A percentile compares a stretch with the other conserved stretches of the same genome.
These are phyloP conservation scores for Drosophila kuntzei DNA, from an alignment of 2,888 invertebrate species.

Conservation along the genomic window DNA sequence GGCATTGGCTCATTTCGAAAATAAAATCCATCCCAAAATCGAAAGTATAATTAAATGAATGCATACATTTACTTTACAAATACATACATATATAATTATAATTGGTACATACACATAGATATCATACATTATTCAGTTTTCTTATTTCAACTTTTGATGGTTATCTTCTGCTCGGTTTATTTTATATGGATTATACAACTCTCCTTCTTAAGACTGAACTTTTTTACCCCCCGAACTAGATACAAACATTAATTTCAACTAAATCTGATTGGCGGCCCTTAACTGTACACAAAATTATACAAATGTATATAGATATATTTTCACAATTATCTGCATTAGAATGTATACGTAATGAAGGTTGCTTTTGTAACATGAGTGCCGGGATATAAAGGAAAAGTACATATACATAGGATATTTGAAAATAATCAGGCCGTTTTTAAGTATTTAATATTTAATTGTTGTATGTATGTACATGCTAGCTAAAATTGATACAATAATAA, in stretches of 20 bases:
- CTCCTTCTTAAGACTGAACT: background rate
- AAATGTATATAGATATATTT: conserved; percentile 19
- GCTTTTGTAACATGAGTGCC: conserved; percentile 70
- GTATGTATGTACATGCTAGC: conserved; percentile 58
- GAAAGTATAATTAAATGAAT: conserved; percentile 51
- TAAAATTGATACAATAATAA: conserved; percentile 44
- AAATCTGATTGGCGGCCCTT: conserved; percentile 35
- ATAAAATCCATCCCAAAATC: conserved; percentile 47
- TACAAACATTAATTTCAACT: conserved; percentile 49
- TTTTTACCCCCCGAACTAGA: conserved; percentile 36
- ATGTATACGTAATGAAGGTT: conserved; percentile 47
- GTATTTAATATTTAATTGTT: conserved; percentile 50
- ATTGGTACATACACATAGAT: conserved; percentile 59
- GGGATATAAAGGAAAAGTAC: conserved; percentile 29
- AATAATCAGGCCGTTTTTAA: conserved; percentile 46
- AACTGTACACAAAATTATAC: conserved; percentile 57
- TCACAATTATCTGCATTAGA: conserved; percentile 21
- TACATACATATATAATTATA: conserved; percentile 42
- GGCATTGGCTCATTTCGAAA: background rate
- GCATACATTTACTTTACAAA: conserved; percentile 67
- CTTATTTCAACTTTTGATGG: conserved; percentile 46
- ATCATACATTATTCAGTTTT: conserved; percentile 69
- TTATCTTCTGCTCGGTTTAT: conserved; percentile 23
- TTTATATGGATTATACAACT: conserved; percentile 29
- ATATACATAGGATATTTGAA: conserved; percentile 29